phyloP scores from a whole-genome alignment of 2,888 invertebrate species.

The Conistra vaccinii region DNA sequence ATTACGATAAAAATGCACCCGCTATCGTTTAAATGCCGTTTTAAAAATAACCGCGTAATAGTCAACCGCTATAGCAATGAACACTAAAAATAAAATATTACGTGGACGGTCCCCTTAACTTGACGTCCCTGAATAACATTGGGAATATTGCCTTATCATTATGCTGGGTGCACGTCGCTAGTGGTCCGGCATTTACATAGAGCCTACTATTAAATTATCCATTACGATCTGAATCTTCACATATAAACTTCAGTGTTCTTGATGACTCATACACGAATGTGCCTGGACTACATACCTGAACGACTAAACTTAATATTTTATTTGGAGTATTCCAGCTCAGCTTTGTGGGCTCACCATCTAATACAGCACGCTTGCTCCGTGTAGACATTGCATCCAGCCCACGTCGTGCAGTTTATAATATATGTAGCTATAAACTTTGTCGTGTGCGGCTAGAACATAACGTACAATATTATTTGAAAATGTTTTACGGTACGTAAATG shows the following conservation, averaged over 20 bases:
- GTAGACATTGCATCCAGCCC: conserved; percentile 54
- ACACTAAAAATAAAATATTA: conserved; percentile 80
- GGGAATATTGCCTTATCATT: conserved; percentile 75
- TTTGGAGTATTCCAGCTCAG: conserved; percentile 47
- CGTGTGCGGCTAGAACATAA: conserved; percentile 51
- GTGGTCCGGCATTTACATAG: conserved; percentile 76
- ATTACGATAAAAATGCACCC: conserved; percentile 81
- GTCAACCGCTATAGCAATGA: conserved; percentile 78
- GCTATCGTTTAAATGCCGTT: conserved; percentile 79
- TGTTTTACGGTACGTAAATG: conserved; percentile 54
- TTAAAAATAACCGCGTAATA: conserved; percentile 82
- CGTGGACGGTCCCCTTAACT: conserved; percentile 69
- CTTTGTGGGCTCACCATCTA: conserved; percentile 29
- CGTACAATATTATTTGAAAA: conserved; percentile 56
- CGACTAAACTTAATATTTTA: conserved; percentile 57
- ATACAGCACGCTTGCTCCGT: conserved; percentile 28
- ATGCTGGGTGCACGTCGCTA: conserved; percentile 69
- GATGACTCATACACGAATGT: conserved; percentile 52
- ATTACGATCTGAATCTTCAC: conserved; percentile 68
- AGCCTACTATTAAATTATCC: conserved; percentile 72
- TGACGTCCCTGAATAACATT: conserved; percentile 76
- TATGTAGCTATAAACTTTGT: conserved; percentile 60
- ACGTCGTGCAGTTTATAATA: conserved; percentile 59
- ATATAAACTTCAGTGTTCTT: conserved; percentile 66
- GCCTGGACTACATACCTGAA: conserved; percentile 36